Conservation (phyloP, 2,113 vertebrate genomes). For the Prunella himalayana region DNA sequence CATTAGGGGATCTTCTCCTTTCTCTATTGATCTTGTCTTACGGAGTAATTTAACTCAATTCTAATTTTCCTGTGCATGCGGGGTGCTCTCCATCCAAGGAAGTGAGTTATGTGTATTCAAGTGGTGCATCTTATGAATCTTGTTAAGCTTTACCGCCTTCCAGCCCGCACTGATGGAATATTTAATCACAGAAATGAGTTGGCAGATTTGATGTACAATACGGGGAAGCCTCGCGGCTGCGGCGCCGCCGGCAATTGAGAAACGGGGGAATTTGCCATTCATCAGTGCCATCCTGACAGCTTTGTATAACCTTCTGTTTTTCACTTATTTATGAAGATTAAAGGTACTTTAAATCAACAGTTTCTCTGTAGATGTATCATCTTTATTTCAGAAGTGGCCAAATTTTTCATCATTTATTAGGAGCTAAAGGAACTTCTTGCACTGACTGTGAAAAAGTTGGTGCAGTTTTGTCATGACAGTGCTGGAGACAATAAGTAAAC, state of each 20-base stretch:
- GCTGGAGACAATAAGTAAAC: neutral
- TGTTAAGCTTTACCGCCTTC: conserved; percentile 79
- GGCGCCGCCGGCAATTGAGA: conserved; percentile 71
- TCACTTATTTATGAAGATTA: conserved; percentile 81
- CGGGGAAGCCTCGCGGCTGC: conserved; percentile 62
- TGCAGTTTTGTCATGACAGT: neutral
- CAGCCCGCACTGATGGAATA: conserved; percentile 79
- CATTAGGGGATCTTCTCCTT: conserved; percentile 62
- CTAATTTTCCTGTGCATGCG: conserved; percentile 75
- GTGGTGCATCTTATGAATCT: conserved; percentile 80
- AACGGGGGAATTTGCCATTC: conserved; percentile 70
- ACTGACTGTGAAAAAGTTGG: neutral
- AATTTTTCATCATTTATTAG: conserved; percentile 68
- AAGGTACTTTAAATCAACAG: conserved; percentile 76
- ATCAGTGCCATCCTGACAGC: conserved; percentile 74
- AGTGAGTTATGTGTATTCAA: conserved; percentile 83
- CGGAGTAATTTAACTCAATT: conserved; percentile 77
- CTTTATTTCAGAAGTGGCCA: conserved; percentile 67
- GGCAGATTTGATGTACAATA: conserved; percentile 79
- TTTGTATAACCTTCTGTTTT: conserved; percentile 75
- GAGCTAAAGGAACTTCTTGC: neutral
- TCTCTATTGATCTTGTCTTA: conserved; percentile 70
- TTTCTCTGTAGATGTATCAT: conserved; percentile 66
- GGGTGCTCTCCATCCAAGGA: conserved; percentile 64
- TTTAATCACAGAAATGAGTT: conserved; percentile 86